These are phyloP conservation scores for Platichthys stellatus DNA, from an alignment of 2,113 vertebrate species.

Conservation along the genomic window DNA sequence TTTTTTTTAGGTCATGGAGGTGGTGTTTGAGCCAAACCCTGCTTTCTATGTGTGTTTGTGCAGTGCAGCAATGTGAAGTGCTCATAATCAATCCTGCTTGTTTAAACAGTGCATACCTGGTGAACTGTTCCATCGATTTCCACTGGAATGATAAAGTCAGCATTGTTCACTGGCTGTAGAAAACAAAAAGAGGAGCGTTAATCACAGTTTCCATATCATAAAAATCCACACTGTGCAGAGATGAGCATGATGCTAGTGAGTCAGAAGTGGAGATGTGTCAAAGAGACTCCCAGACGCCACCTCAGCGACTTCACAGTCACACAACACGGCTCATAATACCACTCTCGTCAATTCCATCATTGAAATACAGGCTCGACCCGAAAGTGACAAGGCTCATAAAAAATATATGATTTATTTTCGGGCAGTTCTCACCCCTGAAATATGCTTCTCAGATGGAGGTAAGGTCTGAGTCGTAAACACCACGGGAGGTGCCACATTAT, in stretches of 20 bases:
- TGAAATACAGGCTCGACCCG: conserved; percentile 25
- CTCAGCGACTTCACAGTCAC: conserved; percentile 9
- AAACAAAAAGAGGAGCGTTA: conserved; percentile 15
- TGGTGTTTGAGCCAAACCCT: neutral
- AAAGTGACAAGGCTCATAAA: conserved; percentile 43
- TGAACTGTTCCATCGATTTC: conserved; percentile 92
- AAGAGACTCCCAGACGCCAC: neutral
- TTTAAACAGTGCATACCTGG: conserved; percentile 80
- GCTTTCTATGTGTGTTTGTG: neutral
- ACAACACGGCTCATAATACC: conserved; percentile 40
- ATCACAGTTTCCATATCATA: neutral
- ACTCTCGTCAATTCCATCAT: conserved; percentile 3
- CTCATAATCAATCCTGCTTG: no score
- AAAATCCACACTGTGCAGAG: neutral
- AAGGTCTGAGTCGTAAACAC: neutral
- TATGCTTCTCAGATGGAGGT: conserved; percentile 57
- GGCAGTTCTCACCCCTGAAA: conserved; percentile 34
- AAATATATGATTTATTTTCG: conserved; percentile 46
- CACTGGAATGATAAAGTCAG: conserved; percentile 95
- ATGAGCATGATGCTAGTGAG: neutral
- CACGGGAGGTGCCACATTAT: neutral
- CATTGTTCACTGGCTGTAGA: conserved; percentile 90
- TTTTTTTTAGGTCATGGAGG: neutral
- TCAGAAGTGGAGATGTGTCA: conserved; percentile 1
- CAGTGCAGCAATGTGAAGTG: no score